These are phyloP conservation scores for Corythoichthys haematopterus DNA, from an alignment of 2,113 vertebrate species.

Conservation along the genomic window DNA sequence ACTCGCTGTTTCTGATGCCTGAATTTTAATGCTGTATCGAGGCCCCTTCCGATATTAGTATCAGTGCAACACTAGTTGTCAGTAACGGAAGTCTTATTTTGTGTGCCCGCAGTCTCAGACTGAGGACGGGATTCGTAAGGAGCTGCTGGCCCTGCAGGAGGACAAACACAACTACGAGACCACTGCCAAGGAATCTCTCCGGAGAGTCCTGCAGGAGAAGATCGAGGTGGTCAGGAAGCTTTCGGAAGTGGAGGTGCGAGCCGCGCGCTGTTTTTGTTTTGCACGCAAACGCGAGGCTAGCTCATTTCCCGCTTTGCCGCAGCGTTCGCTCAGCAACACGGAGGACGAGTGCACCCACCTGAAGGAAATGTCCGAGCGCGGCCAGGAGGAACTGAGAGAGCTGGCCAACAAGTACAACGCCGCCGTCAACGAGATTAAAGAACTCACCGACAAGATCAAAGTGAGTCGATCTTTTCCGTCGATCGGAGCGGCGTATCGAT, in stretches of 20 bases:
- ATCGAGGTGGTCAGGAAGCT: conserved; percentile 97
- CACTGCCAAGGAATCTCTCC: conserved; percentile 98
- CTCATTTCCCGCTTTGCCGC: not conserved
- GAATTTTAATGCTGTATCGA: too few relatives aligned
- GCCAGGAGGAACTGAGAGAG: conserved; percentile 93
- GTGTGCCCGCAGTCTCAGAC: conserved; percentile 82
- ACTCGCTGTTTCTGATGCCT: too few relatives aligned
- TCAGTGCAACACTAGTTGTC: too few relatives aligned
- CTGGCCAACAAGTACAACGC: conserved; percentile 97
- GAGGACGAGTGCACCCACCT: conserved; percentile 99
- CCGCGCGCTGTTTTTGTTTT: not conserved
- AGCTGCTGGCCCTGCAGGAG: conserved; percentile 91
- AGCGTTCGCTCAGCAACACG: conserved; percentile 94
- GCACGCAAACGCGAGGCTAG: not conserved
- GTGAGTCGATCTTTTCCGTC: conserved; percentile 45
- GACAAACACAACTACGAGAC: conserved; percentile 99
- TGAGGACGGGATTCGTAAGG: conserved; percentile 93
- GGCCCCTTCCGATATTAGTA: too few relatives aligned
- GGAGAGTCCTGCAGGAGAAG: conserved; percentile 98
- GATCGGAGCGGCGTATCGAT: not conserved
- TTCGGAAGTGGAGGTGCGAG: conserved; percentile 93
- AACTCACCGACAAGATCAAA: conserved; percentile 96
- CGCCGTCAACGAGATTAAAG: conserved; percentile 95
- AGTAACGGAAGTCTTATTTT: not conserved
- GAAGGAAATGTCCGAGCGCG: conserved; percentile 94